A percentile compares a stretch with the other conserved stretches of the same genome.
These are phyloP conservation scores for Archegozetes longisetosus DNA, from an alignment of 1,140 invertebrate genomes.

Conservation along the genomic window DNA sequence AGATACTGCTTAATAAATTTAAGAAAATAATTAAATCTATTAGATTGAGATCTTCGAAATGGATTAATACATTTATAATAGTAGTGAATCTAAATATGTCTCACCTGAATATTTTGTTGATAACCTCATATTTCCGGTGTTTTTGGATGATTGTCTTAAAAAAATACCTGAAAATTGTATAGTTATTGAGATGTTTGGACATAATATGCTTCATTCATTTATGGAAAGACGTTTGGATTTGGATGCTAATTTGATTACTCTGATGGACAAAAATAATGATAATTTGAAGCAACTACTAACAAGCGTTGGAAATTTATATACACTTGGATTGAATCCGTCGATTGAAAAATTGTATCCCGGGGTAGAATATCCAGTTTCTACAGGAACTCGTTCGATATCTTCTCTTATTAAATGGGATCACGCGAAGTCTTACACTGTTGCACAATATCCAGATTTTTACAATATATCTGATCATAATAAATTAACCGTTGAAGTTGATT, in stretches of 20 bases:
- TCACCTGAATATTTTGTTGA: no score
- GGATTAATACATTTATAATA: constrained; percentile 84
- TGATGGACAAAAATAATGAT: constrained; percentile 30
- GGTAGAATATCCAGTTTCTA: constrained; percentile 32
- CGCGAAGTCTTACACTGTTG: no score
- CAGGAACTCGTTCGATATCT: no score
- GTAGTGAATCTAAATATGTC: constrained; percentile 52
- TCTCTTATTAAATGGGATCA: no score
- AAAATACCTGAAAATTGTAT: no score
- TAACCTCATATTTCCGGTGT: constrained; percentile 45
- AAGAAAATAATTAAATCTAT: constrained; percentile 60
- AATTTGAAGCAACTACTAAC: constrained; percentile 1
- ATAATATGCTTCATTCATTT: constrained; percentile 51
- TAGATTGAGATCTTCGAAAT: constrained; percentile 53
- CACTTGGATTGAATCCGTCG: no score
- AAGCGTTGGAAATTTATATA: constrained; percentile 44
- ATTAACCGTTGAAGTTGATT: no score
- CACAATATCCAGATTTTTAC: no score
- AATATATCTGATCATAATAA: background rate
- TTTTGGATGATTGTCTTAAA: constrained; percentile 64
- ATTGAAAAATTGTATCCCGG: constrained; percentile 24
- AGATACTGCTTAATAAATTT: constrained; percentile 53
- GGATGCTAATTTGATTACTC: no score
- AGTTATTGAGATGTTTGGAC: constrained; percentile 67
- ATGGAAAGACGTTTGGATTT: constrained; percentile 36